A percentile compares a stretch with the other conserved stretches of the same genome.
phyloP scores from a whole-genome alignment of 2,113 vertebrate species.

The Irena cyanogastra region DNA sequence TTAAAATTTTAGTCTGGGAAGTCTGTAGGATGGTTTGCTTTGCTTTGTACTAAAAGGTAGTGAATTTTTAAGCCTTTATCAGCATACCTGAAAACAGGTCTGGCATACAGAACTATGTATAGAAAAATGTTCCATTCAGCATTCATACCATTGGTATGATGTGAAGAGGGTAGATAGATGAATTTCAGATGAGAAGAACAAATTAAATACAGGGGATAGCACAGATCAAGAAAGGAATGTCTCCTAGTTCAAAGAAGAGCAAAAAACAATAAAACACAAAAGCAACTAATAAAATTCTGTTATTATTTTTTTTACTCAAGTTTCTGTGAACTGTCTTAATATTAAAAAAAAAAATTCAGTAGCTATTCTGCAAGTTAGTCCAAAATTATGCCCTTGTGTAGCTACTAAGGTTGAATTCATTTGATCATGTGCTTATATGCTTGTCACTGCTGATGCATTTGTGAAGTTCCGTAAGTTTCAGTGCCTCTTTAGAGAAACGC shows the following conservation, averaged over 20 bases:
- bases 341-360: neutral
- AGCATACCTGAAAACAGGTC: neutral
- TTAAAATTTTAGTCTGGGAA: neutral
- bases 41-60: neutral
- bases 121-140: neutral
- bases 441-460: neutral
- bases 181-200: neutral
- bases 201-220: neutral
- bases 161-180: neutral
- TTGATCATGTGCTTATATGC: neutral
- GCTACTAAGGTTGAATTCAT: neutral
- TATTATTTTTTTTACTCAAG: neutral
- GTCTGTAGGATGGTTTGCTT: neutral
- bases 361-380: neutral
- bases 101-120: neutral
- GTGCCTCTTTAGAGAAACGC: neutral
- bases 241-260: neutral
- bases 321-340: neutral
- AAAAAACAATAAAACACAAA: neutral
- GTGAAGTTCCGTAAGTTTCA: neutral
- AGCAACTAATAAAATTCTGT: neutral
- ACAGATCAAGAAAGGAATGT: neutral
- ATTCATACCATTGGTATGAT: rapidly evolving
- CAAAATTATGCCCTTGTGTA: neutral
- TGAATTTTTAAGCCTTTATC: neutral